These are phyloP conservation scores for Cryptocephalus primarius DNA, from an alignment of 2,888 invertebrate species.

Conservation along the genomic window DNA sequence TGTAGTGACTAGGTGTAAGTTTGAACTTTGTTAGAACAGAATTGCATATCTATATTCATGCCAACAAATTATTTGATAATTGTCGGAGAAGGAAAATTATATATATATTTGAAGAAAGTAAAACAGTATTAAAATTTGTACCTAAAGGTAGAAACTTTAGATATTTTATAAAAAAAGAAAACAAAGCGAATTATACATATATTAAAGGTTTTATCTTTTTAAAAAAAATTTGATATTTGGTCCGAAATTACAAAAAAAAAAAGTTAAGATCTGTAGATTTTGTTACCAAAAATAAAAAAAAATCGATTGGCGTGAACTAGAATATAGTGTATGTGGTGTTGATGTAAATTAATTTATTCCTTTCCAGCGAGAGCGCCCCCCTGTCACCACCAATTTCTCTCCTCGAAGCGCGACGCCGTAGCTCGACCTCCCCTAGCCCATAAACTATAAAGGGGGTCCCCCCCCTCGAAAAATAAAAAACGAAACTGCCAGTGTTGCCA, in stretches of 20 bases:
- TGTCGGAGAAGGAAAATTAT: conserved; percentile 21
- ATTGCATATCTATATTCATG: conserved; percentile 35
- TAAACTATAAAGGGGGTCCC: too few species aligned
- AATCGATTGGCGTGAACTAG: conserved; percentile 31
- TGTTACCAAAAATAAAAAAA: conserved; percentile 26
- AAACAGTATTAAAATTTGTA: conserved; percentile 40
- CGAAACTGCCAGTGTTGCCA: too few species aligned
- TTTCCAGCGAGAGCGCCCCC: conserved; percentile 5
- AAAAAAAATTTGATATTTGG: conserved; percentile 30
- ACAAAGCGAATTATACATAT: conserved; percentile 26
- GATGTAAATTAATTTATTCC: neutral
- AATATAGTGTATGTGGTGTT: conserved; percentile 30
- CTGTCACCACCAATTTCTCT: conserved; percentile 13
- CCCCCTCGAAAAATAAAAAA: too few species aligned
- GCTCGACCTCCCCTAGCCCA: conserved; percentile 3
- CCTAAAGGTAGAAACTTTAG: conserved; percentile 38
- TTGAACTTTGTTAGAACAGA: conserved; percentile 21
- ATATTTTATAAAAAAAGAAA: conserved; percentile 35
- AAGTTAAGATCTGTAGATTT: conserved; percentile 29
- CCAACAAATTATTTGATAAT: conserved; percentile 26
- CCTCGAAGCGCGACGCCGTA: conserved; percentile 2
- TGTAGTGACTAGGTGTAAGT: conserved; percentile 22
- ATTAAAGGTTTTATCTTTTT: conserved; percentile 35
- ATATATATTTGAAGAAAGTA: conserved; percentile 30
- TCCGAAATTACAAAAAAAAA: conserved; percentile 19